Percentiles rank a stretch among this genome's conserved stretches.
phyloP scores from a whole-genome alignment of 1,140 invertebrate species.

The Zaprionus tsacasi region DNA sequence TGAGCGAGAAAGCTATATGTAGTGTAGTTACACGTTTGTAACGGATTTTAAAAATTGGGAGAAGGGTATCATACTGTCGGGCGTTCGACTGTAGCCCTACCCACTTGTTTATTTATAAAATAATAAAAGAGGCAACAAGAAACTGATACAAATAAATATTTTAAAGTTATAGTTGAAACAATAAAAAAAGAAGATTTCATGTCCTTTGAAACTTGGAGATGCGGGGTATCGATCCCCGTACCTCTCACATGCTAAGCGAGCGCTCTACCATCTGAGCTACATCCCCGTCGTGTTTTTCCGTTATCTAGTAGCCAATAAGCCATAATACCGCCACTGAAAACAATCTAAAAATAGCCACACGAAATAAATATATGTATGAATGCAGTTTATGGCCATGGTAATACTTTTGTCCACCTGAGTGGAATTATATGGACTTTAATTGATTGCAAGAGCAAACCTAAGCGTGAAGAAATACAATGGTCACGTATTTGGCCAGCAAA shows the following conservation, averaged over 20 bases:
- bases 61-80: too few species aligned
- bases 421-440: neutral
- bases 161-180: neutral
- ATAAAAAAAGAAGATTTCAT: neutral
- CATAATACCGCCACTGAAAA: neutral
- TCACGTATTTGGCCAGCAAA: conserved; percentile 6
- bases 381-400: conserved; percentile 41
- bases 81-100: too few species aligned
- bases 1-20: too few species aligned
- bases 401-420: neutral
- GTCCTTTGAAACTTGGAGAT: conserved; percentile 83
- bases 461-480: conserved; percentile 10
- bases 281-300: conserved; percentile 5
- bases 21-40: too few species aligned
- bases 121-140: too few species aligned
- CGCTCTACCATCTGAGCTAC: conserved; percentile 41
- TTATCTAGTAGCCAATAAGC: neutral
- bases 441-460: neutral
- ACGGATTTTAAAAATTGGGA: too few species aligned
- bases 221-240: conserved; percentile 93
- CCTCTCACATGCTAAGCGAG: conserved; percentile 41
- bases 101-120: too few species aligned
- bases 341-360: conserved; percentile 15
- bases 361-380: conserved; percentile 3
- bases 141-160: neutral